Evolutionary conservation across 2,113 vertebrate genomes (phyloP).

Genomic region (Pogona vitticeps): DNA sequence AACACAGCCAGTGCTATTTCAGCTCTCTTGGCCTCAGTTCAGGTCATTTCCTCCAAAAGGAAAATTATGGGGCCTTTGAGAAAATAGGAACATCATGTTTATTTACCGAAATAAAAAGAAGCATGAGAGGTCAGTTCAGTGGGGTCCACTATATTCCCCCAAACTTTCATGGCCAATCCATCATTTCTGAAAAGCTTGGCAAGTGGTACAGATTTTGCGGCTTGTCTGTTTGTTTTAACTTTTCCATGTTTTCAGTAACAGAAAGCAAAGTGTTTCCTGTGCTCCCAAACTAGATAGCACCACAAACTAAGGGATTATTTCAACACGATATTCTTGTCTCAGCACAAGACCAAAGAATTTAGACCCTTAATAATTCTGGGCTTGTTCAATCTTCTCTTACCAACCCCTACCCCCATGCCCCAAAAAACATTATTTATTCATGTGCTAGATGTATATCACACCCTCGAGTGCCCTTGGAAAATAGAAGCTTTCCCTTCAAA

Average conservation of each 20-base stretch:
- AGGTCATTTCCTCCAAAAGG: conserved; percentile 38
- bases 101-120: background rate
- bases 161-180: rapidly evolving
- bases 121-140: background rate
- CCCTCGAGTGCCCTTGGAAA: background rate
- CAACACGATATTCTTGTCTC: background rate
- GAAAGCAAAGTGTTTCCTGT: conserved; percentile 32
- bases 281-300: conserved; percentile 2
- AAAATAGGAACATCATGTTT: background rate
- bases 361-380: background rate
- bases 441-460: background rate
- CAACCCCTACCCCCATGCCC: too few species aligned
- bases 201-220: background rate
- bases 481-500: background rate
- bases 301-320: conserved; percentile 41
- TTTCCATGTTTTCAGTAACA: conserved; percentile 24
- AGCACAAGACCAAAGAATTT: background rate
- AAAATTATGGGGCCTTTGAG: conserved; percentile 17
- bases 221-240: background rate
- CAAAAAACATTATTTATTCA: too few species aligned
- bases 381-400: too few species aligned
- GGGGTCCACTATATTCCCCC: conserved; percentile 1
- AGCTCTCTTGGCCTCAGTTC: conserved; percentile 29
- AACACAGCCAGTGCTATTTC: conserved; percentile 38
- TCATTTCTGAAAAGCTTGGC: too few species aligned